Evolutionary conservation across 2,113 vertebrate species (phyloP), one percentile per base, ranked within the genome.

Genomic region (Lepisosteus oculatus): DNA sequence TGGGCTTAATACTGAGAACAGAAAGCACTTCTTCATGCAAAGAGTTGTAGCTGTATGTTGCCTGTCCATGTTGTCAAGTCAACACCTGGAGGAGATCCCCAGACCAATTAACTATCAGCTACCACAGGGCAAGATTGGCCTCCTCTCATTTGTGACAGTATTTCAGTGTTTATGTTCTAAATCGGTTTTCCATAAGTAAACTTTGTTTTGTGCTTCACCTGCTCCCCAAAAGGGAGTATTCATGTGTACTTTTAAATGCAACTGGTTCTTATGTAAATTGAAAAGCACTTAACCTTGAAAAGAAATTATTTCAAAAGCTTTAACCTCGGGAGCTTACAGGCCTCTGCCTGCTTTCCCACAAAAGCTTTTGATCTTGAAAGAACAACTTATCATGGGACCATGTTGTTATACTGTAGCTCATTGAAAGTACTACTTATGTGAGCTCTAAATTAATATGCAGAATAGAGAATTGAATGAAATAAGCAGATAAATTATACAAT

Each of bases 241-340:
- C 64, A 14, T 9, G 12, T 66, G 64, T 66, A 66, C 42, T 45
- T 45, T 43, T 47, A 42, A 66, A 44, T 43, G 14, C 64, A 44
- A 47, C 43, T 45, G 41, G 43, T 66, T 44, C 43, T 47, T 45
- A 66, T 66, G 64, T 44, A 66, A 66, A 66, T 66, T 66, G 64
- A 66, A 65, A 66, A 66, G 64, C 64, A 66, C 64, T 66, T 66
- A 66, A 66, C 64, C 64, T 66, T 45, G 43, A 66, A 44, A 45
- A 66, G 64, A 66, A 66, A 47, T 45, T 14, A 66, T 66, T 66
- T 66, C 43, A 66, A 17, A 43, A 65, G 63, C 63, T 43, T 41
- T 65, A 65, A 65, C 63, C 64, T 44, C 11, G 42, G 1, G 43
- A 66, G 64, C 64, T 66, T 44, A 11, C 64, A 66, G 64, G 42